Conservation (phyloP, 2,113 vertebrate species). For the Fukomys damarensis region DNA sequence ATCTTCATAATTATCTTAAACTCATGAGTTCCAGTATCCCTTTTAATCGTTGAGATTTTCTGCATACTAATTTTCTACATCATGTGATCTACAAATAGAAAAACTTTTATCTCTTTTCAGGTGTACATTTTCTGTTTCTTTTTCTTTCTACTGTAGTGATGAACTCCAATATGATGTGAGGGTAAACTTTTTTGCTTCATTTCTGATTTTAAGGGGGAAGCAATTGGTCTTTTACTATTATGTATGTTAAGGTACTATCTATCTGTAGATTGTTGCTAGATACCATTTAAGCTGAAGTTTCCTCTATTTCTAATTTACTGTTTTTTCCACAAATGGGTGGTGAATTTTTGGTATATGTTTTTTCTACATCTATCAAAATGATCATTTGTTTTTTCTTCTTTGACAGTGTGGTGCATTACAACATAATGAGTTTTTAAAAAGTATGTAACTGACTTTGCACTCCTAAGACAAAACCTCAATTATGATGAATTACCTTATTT, state of each 20-base stretch:
- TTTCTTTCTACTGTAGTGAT: neutral
- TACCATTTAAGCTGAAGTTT: neutral
- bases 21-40: neutral
- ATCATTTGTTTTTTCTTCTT: neutral
- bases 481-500: neutral
- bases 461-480: constrained; percentile 28
- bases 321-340: neutral
- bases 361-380: neutral
- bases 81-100: neutral
- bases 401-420: neutral
- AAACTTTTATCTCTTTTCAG: constrained; percentile 7
- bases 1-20: neutral
- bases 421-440: neutral
- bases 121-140: constrained; percentile 4
- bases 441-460: neutral
- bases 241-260: neutral
- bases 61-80: neutral
- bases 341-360: neutral
- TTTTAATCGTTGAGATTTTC: neutral
- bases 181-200: constrained; percentile 6
- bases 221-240: neutral
- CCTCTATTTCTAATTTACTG: neutral
- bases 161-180: neutral
- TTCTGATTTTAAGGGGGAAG: neutral
- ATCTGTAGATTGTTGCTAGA: neutral